Evolutionary conservation across 1,140 invertebrate genomes (phyloP), one percentile per base, ranked within the genome.

Genomic region (Diabrotica virgifera): DNA sequence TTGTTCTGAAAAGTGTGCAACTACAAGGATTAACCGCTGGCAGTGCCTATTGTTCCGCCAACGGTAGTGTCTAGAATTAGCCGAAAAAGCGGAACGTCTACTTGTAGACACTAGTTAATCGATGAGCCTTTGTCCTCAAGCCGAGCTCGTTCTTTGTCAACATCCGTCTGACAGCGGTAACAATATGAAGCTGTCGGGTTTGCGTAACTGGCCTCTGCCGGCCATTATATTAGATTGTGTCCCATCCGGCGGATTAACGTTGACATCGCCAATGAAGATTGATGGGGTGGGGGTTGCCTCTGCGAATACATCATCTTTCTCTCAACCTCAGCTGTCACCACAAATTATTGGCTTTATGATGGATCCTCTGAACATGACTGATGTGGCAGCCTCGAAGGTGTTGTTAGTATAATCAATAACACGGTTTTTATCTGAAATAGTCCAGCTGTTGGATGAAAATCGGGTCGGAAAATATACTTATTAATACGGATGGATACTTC

Each of bases 341-440:
- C 72, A 74, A 74, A 74, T 72, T 74, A 74, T 74, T 65, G 68
- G 64, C 59, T 51, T 52, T 63, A 70, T 73, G 72, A 73, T 73
- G 70, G 72, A 73, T 73, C 63, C 61, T 66, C 67, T 59, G 6
- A 58, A 58, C 56, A 36, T 58, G 56, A 59, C 38, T 37, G 58
- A 59, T 59, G 40, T n/a, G 24, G 35, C 10, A n/a, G 55, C 40
- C 40, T 46, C n/a, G 8, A 46, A 46, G 40, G 40, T 46, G 40
- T 46, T 46, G 40, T 46, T 24, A 24, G 24, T 24, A 24, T 24
- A 24, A 24, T 24, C 24, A 24, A 24, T 24, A 24, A 24, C 24
- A 24, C 24, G 24, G 24, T 24, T 24, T 24, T 24, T 24, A 24
- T 24, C 24, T 24, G 24, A 24, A 24, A 24, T 24, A 24, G 24